Evolutionary conservation across 2,797 vertebrate species (phyloP).

Genomic region (Brotogeris chrysoptera): DNA sequence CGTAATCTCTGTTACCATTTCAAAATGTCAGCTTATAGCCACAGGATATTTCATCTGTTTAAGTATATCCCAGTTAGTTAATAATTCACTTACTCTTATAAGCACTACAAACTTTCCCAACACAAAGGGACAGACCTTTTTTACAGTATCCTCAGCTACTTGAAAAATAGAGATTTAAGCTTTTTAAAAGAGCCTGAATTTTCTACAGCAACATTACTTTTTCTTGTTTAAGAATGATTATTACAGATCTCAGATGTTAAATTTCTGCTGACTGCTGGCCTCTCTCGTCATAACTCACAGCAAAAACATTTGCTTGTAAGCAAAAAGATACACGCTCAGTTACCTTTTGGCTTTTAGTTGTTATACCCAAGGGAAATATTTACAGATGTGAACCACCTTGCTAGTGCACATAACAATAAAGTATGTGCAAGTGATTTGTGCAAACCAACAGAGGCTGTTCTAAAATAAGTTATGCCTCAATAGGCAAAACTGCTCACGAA

Average conservation of each 20-base stretch:
- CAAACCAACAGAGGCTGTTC: neutral
- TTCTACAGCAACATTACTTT: neutral
- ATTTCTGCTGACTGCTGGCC: conserved; percentile 2
- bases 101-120: neutral
- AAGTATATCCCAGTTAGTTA: neutral
- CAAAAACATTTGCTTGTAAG: conserved; percentile 3
- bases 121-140: neutral
- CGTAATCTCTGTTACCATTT: neutral
- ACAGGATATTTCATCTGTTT: neutral
- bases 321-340: neutral
- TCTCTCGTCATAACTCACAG: neutral
- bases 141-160: neutral
- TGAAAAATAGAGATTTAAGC: neutral
- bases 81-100: neutral
- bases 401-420: neutral
- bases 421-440: neutral
- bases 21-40: conserved; percentile 1
- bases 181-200: neutral
- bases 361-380: neutral
- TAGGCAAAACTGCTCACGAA: neutral
- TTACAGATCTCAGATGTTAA: neutral
- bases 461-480: neutral
- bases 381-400: neutral
- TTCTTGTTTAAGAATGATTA: neutral
- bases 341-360: conserved; percentile 5